phyloP scores from a whole-genome alignment of 2,888 invertebrate species.

The Cheilosia soror region DNA sequence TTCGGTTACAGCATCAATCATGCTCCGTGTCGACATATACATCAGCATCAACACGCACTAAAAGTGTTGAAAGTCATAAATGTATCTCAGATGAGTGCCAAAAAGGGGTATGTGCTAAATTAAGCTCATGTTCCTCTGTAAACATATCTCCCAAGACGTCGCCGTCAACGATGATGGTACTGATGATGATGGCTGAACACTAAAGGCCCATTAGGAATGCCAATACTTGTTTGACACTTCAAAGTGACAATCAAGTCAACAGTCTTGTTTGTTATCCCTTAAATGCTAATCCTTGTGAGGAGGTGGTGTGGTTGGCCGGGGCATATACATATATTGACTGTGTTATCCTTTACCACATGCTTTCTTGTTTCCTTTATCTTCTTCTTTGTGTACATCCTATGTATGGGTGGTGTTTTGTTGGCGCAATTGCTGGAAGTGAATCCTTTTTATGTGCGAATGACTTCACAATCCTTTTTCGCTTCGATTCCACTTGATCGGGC shows the following conservation, averaged over 20 bases:
- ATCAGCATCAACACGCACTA: conserved; percentile 1
- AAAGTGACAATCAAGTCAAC: conserved; percentile 74
- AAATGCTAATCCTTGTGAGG: conserved; percentile 68
- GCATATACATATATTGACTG: conserved; percentile 24
- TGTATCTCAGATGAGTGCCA: conserved; percentile 35
- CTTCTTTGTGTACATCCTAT: conserved; percentile 19
- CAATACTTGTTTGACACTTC: conserved; percentile 76
- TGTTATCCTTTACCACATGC: conserved; percentile 69
- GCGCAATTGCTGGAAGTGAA: conserved; percentile 52
- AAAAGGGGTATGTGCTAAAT: conserved; percentile 66
- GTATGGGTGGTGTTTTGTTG: conserved; percentile 27
- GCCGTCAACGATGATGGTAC: conserved; percentile 39
- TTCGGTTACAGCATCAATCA: conserved; percentile 67
- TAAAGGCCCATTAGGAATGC: conserved; percentile 77
- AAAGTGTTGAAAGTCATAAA: conserved; percentile 28
- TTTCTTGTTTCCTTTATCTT: conserved; percentile 37
- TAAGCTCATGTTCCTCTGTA: conserved; percentile 71
- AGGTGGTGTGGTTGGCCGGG: neutral
- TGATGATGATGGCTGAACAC: conserved; percentile 73
- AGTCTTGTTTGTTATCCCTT: conserved; percentile 71
- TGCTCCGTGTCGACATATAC: conserved; percentile 14
- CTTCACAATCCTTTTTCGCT: conserved; percentile 57
- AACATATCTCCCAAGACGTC: conserved; percentile 58
- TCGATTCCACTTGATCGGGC: conserved; percentile 66
- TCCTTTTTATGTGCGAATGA: conserved; percentile 48